Evolutionary conservation across 1,140 invertebrate genomes (phyloP), one percentile per base, ranked within the genome.

Genomic region (Saxidomus purpurata): DNA sequence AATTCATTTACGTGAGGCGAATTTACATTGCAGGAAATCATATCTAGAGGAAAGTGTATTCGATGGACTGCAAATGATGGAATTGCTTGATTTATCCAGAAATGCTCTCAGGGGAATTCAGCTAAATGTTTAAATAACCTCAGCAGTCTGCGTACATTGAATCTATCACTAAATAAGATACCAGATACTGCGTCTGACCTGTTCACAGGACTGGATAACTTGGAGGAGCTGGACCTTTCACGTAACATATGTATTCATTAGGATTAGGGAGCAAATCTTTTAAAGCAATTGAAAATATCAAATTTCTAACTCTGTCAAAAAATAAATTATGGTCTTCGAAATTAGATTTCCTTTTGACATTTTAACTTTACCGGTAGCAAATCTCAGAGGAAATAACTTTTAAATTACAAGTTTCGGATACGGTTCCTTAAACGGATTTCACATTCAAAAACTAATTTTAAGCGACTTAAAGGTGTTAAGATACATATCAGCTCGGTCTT

Each of bases 151-250:
- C 22, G 61, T 17, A 25, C 0, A 63, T 36, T 82, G 31, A 82
- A 82, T 63, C 52, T 82, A 22, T 82, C 80, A 9, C 11, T 4
- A 22, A 82, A 82, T 63, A 38, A 67, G 43, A 40, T 82, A 55
- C 31, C 8, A 11, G 1, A 15, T 11, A 63, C 63, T n/a, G n/a
- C 6, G 28, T 22, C 47, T 34, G 34, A 22, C 1, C 8, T 8
- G 0, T 82, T 82, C 34, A 15, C 13, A 28, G 28, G 19, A 28
- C 55, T 82, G 25, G 15, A 36, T 1, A 43, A 19, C 25, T 31
- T 82, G 63, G n/a, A 67, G 38, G 52, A 15, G 38, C 25, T 82
- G 11, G 55, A 82, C 36, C 31, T 82, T 9, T 82, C 80, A 43
- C 17, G 19, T 40, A 82, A 82, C 31, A 38, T n/a, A n/a, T n/a